These are phyloP conservation scores for Ciona savignyi DNA, from an alignment of 23 tunicate genomes.

Conservation along the genomic window DNA sequence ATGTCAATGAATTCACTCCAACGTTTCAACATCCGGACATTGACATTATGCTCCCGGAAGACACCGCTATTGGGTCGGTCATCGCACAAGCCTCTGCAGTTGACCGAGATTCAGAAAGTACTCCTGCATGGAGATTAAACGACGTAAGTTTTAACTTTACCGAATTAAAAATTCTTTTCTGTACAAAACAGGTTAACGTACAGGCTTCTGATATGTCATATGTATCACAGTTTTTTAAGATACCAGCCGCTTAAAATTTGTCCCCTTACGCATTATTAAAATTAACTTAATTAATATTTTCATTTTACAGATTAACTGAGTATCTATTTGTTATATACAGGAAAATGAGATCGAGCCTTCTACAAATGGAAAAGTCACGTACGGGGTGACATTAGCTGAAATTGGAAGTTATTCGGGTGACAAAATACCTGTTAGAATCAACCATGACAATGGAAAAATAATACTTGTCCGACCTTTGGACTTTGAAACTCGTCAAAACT, in stretches of 20 bases:
- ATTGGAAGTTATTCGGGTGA: conserved; percentile 2
- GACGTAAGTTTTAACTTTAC: no score
- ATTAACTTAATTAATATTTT: not conserved
- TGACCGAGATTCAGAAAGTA: conserved; percentile 35
- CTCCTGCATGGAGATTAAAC: conserved; percentile 26
- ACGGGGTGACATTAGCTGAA: conserved; percentile 26
- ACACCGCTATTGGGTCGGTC: conserved; percentile 33
- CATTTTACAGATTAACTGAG: not conserved
- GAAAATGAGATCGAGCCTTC: conserved; percentile 31
- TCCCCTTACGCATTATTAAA: no score
- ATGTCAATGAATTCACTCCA: conserved; percentile 63
- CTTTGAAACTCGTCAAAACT: conserved; percentile 23
- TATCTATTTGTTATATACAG: conserved; percentile 3
- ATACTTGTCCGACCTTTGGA: conserved; percentile 42
- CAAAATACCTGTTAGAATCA: conserved; percentile 16
- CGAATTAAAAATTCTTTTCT: no score
- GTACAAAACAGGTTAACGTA: no score
- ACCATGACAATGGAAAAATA: conserved; percentile 15
- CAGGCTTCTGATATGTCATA: no score
- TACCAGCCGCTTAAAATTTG: no score
- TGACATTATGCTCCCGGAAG: conserved; percentile 29
- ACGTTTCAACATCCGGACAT: conserved; percentile 25
- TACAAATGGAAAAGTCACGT: conserved; percentile 29
- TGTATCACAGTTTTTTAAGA: no score
- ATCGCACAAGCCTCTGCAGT: conserved; percentile 33